Base-by-base conservation (phyloP, 2,113 vertebrate genomes). In the Heterocephalus glaber region DNA sequence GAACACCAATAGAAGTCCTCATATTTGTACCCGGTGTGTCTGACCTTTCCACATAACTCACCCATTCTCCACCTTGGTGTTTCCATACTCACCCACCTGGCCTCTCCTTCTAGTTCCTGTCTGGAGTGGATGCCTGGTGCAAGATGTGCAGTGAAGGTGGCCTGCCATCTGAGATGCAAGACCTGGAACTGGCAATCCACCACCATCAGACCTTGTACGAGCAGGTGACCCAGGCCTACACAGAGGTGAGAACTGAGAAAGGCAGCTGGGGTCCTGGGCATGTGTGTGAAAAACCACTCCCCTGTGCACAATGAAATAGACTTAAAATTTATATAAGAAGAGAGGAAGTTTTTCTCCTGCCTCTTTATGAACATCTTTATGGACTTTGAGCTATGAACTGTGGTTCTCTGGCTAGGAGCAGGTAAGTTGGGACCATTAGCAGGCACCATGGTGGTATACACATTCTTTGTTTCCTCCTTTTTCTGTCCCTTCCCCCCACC, bases 131-230 rank as follows among this genome's bases (percentile, higher is more conserved):
- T 35, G 98, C 99, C 41, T 99, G 99, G 99, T 99, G 99, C 97
- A 99, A 99, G 97, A 99, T 99, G 96, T 99, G 99, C 98, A 99
- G 99, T 12, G 99, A 99, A 84, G 99, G 99, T 35, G 99, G 99
- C 22, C 98, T 99, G 35, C 99, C 99, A 0, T 99, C 99, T 0
- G 99, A 99, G 98, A 99, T 99, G 99, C 99, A 99, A 97, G 99
- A 99, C 96, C 98, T 99, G 97, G 99, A 99, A 97, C 93, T 99
- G 96, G 99, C 99, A 76, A 99, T 99, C 97, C 99, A 99, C 97
- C 99, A 99, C 83, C 99, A 99, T 97, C 99, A 99, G 98, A 99
- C 99, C 47, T 98, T 99, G 77, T 99, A 99, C 0, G 99, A 99
- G 97, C 99, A 99, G 98, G 99, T 99, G 94, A 99, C 99, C 11